A percentile compares a stretch with the other conserved stretches of the same genome.
phyloP scores from a whole-genome alignment of 2,888 invertebrate genomes.

The Xestia rhomboidea region DNA sequence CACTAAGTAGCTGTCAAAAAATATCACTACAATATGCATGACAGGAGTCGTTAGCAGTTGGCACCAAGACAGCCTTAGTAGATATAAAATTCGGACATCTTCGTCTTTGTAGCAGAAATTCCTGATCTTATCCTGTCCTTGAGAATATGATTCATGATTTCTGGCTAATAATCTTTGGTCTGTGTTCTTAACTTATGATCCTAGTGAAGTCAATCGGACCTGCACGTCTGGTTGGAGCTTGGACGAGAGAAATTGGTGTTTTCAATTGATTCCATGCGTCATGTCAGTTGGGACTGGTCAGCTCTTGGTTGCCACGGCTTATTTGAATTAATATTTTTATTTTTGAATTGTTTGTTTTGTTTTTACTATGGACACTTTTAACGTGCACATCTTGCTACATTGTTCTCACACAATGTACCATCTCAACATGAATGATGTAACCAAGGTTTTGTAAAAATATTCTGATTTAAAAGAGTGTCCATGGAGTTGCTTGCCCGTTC shows the following conservation, averaged over 20 bases:
- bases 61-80: background rate
- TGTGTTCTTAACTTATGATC: background rate
- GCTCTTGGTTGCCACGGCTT: too few species aligned
- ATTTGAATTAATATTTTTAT: too few species aligned
- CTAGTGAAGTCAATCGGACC: background rate
- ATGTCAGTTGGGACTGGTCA: too few species aligned
- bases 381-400: too few species aligned
- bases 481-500: too few species aligned
- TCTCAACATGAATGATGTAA: too few species aligned
- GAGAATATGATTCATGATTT: background rate
- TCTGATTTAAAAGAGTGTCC: too few species aligned
- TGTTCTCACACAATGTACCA: too few species aligned
- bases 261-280: background rate
- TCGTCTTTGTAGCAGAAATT: background rate
- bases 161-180: too few species aligned
- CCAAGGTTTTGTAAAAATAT: too few species aligned
- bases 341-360: too few species aligned
- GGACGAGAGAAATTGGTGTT: background rate
- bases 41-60: background rate
- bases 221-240: background rate
- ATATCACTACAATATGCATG: background rate
- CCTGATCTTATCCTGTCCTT: background rate
- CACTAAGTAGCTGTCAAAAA: background rate
- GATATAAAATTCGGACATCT: background rate
- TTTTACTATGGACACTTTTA: too few species aligned